These are phyloP conservation scores for Kradibia gibbosae DNA, from an alignment of 1,140 invertebrate genomes.

Conservation along the genomic window DNA sequence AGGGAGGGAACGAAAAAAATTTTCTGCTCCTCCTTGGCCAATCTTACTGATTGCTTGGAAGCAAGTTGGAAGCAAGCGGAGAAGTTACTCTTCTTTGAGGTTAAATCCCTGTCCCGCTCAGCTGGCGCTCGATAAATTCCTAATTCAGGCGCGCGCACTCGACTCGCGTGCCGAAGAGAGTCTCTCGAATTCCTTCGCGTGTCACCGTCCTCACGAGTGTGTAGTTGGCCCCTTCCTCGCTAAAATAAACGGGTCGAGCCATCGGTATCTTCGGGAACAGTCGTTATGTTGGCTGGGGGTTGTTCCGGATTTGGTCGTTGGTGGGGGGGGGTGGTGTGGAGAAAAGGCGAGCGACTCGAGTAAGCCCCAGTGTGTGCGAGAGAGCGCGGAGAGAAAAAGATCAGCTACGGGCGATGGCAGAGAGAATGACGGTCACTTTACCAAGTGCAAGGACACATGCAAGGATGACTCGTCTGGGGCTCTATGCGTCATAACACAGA, in stretches of 20 bases:
- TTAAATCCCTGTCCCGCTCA: constrained; percentile 32
- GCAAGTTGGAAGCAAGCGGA: too few relatives aligned
- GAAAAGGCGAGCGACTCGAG: too few relatives aligned
- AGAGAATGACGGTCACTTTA: constrained; percentile 48
- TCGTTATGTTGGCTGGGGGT: neutral
- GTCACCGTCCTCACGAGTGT: constrained; percentile 24
- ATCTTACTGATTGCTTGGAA: too few relatives aligned
- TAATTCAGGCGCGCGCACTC: constrained; percentile 31
- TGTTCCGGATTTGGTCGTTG: neutral
- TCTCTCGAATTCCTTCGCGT: constrained; percentile 49
- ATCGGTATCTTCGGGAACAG: neutral
- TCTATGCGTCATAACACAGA: constrained; percentile 41
- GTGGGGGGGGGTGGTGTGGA: too few relatives aligned
- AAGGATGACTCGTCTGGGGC: constrained; percentile 37
- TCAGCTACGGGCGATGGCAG: neutral
- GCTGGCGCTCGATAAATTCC: constrained; percentile 42
- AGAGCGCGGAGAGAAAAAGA: constrained; percentile 6
- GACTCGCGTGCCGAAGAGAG: constrained; percentile 15
- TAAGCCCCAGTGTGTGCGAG: neutral
- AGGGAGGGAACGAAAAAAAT: neutral
- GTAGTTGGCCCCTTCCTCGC: neutral
- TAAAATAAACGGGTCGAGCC: constrained; percentile 36
- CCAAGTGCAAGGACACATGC: constrained; percentile 47
- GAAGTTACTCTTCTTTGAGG: too few relatives aligned
- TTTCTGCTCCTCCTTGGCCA: too few relatives aligned